phyloP scores from a whole-genome alignment of 2,888 invertebrate genomes.

The Priocnemis perturbator region DNA sequence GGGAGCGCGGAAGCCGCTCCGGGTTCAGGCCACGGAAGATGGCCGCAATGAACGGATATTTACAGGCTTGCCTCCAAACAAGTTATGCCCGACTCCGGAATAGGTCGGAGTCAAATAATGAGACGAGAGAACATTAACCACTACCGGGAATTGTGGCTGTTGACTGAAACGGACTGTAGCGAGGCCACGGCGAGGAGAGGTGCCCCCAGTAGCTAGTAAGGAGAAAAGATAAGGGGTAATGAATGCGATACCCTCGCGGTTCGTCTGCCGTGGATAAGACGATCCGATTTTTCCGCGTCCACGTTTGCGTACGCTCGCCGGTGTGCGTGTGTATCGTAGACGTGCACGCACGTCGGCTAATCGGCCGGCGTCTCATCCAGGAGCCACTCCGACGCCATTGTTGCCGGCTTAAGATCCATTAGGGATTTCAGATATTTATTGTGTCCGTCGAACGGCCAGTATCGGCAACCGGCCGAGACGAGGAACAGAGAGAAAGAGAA shows the following conservation, averaged over 20 bases:
- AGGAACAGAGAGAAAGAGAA: conserved; percentile 10
- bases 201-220: conserved; percentile 59
- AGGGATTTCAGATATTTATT: conserved; percentile 68
- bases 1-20: not conserved
- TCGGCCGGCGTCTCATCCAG: conserved; percentile 35
- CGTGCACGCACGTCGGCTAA: not conserved
- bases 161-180: conserved; percentile 37
- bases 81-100: too few relatives aligned
- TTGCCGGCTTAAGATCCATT: conserved; percentile 67
- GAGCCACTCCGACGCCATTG: conserved; percentile 59
- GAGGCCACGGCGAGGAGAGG: conserved; percentile 42
- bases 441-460: conserved; percentile 37
- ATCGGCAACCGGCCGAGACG: conserved; percentile 9
- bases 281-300: conserved; percentile 41
- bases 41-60: too few relatives aligned
- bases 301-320: conserved; percentile 3
- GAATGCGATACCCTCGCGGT: conserved; percentile 63
- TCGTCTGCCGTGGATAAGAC: conserved; percentile 39
- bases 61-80: too few relatives aligned
- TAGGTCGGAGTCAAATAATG: too few relatives aligned
- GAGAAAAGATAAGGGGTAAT: conserved; percentile 66
- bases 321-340: too few relatives aligned
- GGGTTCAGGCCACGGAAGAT: not conserved
- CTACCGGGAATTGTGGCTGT: too few relatives aligned
- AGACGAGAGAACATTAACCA: too few relatives aligned